Evolutionary conservation across 2,888 invertebrate genomes (phyloP).

Genomic region (Perizoma flavofasciatum): DNA sequence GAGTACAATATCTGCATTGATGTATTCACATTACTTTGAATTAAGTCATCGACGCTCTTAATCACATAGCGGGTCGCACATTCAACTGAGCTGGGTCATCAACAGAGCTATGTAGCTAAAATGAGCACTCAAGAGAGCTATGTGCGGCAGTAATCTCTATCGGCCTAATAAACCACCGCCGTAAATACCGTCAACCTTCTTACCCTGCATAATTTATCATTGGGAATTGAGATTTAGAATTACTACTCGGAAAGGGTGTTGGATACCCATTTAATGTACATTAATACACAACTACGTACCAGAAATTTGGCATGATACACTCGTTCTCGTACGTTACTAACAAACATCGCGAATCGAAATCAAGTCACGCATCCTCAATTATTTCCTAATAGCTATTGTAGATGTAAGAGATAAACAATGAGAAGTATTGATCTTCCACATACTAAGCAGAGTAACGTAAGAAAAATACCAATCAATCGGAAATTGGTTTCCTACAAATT

Average conservation of each 20-base stretch:
- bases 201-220: slow-evolving; percentile 22
- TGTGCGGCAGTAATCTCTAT: slow-evolving; percentile 16
- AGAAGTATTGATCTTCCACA: slow-evolving; percentile 34
- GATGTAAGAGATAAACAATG: slow-evolving; percentile 24
- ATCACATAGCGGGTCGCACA: slow-evolving; percentile 9
- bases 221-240: slow-evolving; percentile 9
- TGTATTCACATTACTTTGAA: not conserved
- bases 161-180: slow-evolving; percentile 14
- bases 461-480: slow-evolving; percentile 58
- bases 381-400: slow-evolving; percentile 9
- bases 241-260: slow-evolving; percentile 12
- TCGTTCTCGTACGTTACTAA: too few relatives aligned
- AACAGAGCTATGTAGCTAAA: slow-evolving; percentile 12
- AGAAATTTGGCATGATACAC: too few relatives aligned
- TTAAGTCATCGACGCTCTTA: slow-evolving; percentile 10
- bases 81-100: slow-evolving; percentile 16
- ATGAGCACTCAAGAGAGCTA: slow-evolving; percentile 9
- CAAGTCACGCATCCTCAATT: slow-evolving; percentile 10
- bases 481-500: slow-evolving; percentile 57
- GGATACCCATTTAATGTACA: not conserved
- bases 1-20: not conserved
- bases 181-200: slow-evolving; percentile 23
- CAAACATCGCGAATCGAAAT: not conserved
- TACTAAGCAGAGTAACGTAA: slow-evolving; percentile 42
- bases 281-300: too few relatives aligned